Conservation (phyloP, 1,140 invertebrate genomes). For the Stegodyphus dumicola region DNA sequence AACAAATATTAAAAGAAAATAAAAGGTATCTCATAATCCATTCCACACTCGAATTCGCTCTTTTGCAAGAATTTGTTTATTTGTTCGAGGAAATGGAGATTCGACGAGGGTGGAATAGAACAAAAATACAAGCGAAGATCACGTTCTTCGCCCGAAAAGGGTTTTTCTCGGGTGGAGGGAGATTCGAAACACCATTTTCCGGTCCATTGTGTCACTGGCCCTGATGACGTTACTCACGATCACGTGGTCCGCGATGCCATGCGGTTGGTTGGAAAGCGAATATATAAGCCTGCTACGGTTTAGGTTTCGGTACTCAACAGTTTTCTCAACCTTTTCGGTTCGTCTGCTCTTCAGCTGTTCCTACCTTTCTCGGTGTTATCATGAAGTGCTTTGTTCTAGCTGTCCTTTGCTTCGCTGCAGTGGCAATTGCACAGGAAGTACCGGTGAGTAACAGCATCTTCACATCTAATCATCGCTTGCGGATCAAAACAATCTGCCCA, state of each 20-base stretch:
- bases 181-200: constrained; percentile 15
- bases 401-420: constrained; percentile 31
- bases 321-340: constrained; percentile 8
- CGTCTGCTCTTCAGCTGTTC: constrained; percentile 1
- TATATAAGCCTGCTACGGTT: constrained; percentile 22
- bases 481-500: too few species aligned
- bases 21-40: too few species aligned
- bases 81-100: too few species aligned
- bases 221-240: constrained; percentile 22
- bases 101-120: too few species aligned
- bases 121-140: too few species aligned
- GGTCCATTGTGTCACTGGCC: constrained; percentile 57
- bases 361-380: background rate
- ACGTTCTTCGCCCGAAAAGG: too few species aligned
- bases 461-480: too few species aligned
- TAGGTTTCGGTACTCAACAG: constrained; percentile 34
- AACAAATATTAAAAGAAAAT: too few species aligned
- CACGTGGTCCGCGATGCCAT: constrained; percentile 6
- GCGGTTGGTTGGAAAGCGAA: constrained; percentile 38
- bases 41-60: too few species aligned
- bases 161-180: too few species aligned
- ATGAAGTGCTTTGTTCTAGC: constrained; percentile 46
- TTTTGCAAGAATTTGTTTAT: too few species aligned
- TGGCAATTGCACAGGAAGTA: constrained; percentile 23
- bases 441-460: constrained; percentile 34